phyloP scores from a whole-genome alignment of 2,113 vertebrate species.

The Lophius piscatorius region DNA sequence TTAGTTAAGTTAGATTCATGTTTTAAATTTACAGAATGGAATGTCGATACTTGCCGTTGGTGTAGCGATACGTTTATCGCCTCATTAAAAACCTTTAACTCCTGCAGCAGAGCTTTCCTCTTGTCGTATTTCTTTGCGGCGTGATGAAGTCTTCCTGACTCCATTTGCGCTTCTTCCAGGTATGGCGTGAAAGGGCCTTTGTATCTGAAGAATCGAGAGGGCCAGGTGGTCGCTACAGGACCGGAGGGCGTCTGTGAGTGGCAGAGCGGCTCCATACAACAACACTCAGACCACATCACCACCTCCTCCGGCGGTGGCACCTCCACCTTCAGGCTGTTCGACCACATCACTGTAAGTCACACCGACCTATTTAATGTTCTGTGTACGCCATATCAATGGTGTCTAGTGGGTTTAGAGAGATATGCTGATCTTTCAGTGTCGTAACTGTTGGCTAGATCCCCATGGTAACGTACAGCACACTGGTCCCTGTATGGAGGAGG shows the following conservation, averaged over 20 bases:
- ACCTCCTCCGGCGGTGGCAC: slow-evolving; percentile 78
- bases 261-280: slow-evolving; percentile 85
- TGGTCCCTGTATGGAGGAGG: no score
- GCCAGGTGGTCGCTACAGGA: slow-evolving; percentile 81
- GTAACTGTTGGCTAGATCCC: no score
- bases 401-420: no score
- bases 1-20: no score
- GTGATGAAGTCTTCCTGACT: not conserved
- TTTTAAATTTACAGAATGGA: no score
- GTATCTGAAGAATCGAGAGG: slow-evolving; percentile 89
- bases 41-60: no score
- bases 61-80: no score
- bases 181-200: slow-evolving; percentile 91
- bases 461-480: no score
- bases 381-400: not conserved
- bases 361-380: not conserved
- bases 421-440: no score
- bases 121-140: no score
- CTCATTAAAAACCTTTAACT: no score
- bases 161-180: slow-evolving; percentile 64
- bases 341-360: slow-evolving; percentile 88
- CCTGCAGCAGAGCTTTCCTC: no score
- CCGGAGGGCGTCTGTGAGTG: slow-evolving; percentile 80
- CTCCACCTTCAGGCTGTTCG: slow-evolving; percentile 85
- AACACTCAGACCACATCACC: slow-evolving; percentile 82